phyloP scores from a whole-genome alignment of 2,113 vertebrate genomes.

The Prolemur simus region DNA sequence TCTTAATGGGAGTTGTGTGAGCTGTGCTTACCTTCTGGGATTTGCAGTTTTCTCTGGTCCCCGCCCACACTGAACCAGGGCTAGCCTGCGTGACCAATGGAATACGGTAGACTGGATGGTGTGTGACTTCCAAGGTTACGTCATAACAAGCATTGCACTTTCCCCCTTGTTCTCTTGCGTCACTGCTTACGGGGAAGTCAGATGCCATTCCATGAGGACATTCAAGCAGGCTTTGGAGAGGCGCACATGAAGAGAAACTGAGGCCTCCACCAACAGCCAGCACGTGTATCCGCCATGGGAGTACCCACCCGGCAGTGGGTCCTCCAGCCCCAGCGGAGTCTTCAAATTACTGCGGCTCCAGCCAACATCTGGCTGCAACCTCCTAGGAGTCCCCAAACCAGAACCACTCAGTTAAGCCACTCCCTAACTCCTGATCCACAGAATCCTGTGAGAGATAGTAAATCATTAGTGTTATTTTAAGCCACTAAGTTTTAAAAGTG shows the following conservation, averaged over 20 bases:
- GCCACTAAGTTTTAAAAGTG: background rate
- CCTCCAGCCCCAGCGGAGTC: background rate
- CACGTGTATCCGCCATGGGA: background rate
- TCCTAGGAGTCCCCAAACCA: fast-evolving
- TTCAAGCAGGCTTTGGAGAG: background rate
- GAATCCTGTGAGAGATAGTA: background rate
- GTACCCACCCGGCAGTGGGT: background rate
- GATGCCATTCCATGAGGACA: background rate
- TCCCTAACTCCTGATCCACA: background rate
- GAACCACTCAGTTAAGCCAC: background rate
- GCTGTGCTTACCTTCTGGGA: background rate
- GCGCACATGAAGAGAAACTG: fast-evolving
- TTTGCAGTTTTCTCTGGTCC: background rate
- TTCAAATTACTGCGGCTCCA: background rate
- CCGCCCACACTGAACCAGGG: background rate
- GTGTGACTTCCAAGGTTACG: background rate
- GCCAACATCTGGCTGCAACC: background rate
- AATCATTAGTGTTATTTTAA: background rate
- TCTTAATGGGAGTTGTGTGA: background rate
- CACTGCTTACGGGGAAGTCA: background rate
- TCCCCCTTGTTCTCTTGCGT: background rate
- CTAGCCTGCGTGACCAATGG: background rate
- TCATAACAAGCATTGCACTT: background rate
- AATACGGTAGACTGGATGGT: no score
- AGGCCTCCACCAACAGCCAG: background rate